Percentiles rank a stretch among this genome's conserved stretches.
Conservation (phyloP, 1,140 invertebrate genomes). For the Hyposmocoma kahamanoa region DNA sequence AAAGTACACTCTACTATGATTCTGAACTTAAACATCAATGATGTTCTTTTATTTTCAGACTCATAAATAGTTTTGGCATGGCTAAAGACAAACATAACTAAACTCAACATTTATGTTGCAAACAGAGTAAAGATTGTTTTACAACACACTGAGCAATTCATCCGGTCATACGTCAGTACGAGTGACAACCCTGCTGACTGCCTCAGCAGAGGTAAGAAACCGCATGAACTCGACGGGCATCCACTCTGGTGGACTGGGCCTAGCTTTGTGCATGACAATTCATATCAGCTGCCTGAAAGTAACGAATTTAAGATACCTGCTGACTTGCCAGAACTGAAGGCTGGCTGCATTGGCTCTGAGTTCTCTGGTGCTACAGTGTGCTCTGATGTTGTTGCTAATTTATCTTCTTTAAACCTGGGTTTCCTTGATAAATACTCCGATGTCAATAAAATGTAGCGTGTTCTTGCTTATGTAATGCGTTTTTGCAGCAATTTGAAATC, state of each 20-base stretch:
- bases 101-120: constrained; percentile 13
- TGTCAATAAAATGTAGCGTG: constrained; percentile 10
- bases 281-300: constrained; percentile 2
- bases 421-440: constrained; percentile 9
- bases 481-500: constrained; percentile 3
- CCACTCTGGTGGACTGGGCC: constrained; percentile 13
- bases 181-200: constrained; percentile 17
- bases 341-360: neutral
- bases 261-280: neutral
- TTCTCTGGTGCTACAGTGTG: neutral
- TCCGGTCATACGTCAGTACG: constrained; percentile 12
- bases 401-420: neutral
- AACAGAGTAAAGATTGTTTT: constrained; percentile 14
- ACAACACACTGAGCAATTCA: neutral
- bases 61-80: constrained; percentile 15
- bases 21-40: neutral
- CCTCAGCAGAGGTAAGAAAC: constrained; percentile 9
- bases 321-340: constrained; percentile 3
- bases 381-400: neutral
- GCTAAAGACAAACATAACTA: constrained; percentile 4
- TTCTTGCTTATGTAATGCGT: constrained; percentile 8
- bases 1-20: neutral
- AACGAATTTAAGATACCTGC: neutral
- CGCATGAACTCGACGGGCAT: constrained; percentile 5
- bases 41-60: constrained; percentile 10